Conservation (phyloP, 2,888 invertebrate genomes). For the Synanthedon formicaeformis region DNA sequence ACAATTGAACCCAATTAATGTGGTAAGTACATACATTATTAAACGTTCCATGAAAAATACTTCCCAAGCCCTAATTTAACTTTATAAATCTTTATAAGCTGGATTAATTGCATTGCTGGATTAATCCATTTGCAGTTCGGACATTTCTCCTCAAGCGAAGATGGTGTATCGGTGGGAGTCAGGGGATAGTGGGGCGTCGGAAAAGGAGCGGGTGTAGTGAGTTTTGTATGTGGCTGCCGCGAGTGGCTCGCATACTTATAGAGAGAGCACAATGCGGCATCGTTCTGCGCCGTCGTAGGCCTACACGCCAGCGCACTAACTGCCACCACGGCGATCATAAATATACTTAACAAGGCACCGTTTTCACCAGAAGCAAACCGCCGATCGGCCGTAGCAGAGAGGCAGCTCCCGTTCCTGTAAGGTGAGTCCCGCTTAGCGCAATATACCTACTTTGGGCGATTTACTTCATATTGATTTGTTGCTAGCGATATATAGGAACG, state of each 20-base stretch:
- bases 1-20: too few species aligned
- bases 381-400: conserved; percentile 10
- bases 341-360: conserved; percentile 33
- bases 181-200: too few species aligned
- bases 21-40: too few species aligned
- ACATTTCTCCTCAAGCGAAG: too few species aligned
- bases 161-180: too few species aligned
- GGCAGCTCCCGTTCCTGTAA: conserved; percentile 16
- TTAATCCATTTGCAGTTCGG: too few species aligned
- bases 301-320: conserved; percentile 46
- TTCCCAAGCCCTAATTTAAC: too few species aligned
- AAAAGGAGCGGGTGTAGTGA: neutral
- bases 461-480: conserved; percentile 13
- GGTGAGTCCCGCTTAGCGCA: conserved; percentile 51
- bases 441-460: conserved; percentile 12
- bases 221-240: neutral
- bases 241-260: conserved; percentile 17
- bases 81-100: too few species aligned
- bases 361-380: conserved; percentile 20
- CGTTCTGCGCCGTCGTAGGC: conserved; percentile 49
- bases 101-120: too few species aligned
- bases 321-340: conserved; percentile 29
- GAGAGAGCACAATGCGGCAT: conserved; percentile 60
- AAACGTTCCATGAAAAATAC: too few species aligned
- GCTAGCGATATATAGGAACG: conserved; percentile 28